These are phyloP conservation scores for Aporrectodea caliginosa DNA, from an alignment of 1,140 invertebrate genomes.

Conservation along the genomic window DNA sequence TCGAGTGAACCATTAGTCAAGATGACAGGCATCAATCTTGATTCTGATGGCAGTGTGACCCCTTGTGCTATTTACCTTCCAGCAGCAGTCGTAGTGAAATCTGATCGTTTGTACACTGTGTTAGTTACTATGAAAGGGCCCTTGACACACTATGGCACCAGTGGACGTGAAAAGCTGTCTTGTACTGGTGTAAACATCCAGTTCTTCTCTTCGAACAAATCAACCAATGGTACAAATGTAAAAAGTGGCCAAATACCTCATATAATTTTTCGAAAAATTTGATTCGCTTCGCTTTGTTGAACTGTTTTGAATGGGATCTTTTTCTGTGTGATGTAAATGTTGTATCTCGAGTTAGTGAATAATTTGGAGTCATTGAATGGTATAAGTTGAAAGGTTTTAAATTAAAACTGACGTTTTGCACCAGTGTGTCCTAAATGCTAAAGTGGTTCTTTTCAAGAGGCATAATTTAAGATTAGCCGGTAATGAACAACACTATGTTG, in stretches of 20 bases:
- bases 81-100: background rate
- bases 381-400: no score
- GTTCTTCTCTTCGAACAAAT: conserved; percentile 13
- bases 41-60: conserved; percentile 3
- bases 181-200: background rate
- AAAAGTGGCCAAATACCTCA: conserved; percentile 23
- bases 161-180: conserved; percentile 5
- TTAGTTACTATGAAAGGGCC: conserved; percentile 14
- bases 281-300: no score
- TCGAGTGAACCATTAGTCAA: background rate
- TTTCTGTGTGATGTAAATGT: no score
- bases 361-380: no score
- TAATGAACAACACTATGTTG: no score
- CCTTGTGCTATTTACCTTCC: conserved; percentile 8
- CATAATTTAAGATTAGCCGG: no score
- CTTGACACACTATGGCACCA: conserved; percentile 20
- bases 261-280: conserved; percentile 1
- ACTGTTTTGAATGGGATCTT: no score
- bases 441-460: no score
- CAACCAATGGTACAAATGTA: conserved; percentile 18
- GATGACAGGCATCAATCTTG: background rate
- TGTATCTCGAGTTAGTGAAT: no score
- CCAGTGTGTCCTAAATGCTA: no score
- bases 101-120: background rate
- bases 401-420: no score